phyloP scores from a whole-genome alignment of 2,888 invertebrate genomes.

The Conchocele bisecta region DNA sequence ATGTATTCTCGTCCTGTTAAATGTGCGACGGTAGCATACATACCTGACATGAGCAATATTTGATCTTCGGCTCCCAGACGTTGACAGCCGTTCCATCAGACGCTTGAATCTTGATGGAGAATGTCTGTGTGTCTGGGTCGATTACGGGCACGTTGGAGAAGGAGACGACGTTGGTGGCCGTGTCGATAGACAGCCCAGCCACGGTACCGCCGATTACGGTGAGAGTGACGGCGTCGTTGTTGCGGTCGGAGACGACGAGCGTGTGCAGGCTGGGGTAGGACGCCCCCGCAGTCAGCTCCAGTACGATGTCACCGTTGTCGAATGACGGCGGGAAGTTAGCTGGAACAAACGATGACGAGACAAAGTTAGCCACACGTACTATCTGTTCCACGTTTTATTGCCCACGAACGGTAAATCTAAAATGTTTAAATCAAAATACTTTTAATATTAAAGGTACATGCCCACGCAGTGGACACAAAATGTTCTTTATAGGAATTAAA shows the following conservation, averaged over 20 bases:
- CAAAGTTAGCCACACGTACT: too few relatives aligned
- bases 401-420: too few relatives aligned
- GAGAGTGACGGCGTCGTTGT: slow-evolving; percentile 59
- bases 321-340: slow-evolving; percentile 58
- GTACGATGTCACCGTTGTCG: slow-evolving; percentile 37
- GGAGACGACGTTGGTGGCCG: slow-evolving; percentile 37
- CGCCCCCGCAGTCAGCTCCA: slow-evolving; percentile 51
- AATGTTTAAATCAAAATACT: too few relatives aligned
- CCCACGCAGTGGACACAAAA: too few relatives aligned
- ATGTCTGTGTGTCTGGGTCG: slow-evolving; percentile 21
- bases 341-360: slow-evolving; percentile 31
- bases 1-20: too few relatives aligned
- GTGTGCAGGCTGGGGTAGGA: slow-evolving; percentile 44
- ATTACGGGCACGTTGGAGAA: slow-evolving; percentile 51
- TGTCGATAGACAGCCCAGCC: slow-evolving; percentile 47
- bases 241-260: slow-evolving; percentile 53
- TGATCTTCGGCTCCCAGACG: slow-evolving; percentile 56
- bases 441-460: too few relatives aligned
- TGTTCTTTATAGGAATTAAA: too few relatives aligned
- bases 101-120: slow-evolving; percentile 41
- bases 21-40: too few relatives aligned
- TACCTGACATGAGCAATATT: slow-evolving; percentile 65
- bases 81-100: slow-evolving; percentile 59
- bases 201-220: slow-evolving; percentile 37
- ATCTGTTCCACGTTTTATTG: too few relatives aligned